A percentile compares a stretch with the other conserved stretches of the same genome.
Evolutionary conservation across 37 sponge, comb jelly and placozoan genomes (phyloP).

Genomic region (Aplysina aerophoba): DNA sequence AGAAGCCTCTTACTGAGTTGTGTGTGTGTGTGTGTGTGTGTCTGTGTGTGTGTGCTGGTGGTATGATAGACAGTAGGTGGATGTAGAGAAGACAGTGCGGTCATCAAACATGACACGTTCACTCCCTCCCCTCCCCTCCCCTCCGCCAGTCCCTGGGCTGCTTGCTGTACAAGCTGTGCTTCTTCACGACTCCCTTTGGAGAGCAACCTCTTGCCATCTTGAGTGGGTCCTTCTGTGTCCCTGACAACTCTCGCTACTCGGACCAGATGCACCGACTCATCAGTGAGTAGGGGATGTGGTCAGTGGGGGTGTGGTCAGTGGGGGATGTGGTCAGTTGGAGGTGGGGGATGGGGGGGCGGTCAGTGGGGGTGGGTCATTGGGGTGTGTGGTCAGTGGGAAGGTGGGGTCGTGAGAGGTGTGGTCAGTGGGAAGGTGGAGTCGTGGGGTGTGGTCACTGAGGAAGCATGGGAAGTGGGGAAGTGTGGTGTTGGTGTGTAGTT

Average conservation of each 20-base stretch:
- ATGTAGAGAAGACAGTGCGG: conserved; percentile 52
- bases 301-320: conserved; percentile 8
- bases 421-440: too few species aligned
- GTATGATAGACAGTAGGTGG: conserved; percentile 58
- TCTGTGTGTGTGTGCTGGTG: too few species aligned
- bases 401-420: too few species aligned
- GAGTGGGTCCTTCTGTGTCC: conserved; percentile 76
- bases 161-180: conserved; percentile 95
- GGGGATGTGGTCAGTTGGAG: conserved; percentile 21
- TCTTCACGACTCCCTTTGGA: conserved; percentile 94
- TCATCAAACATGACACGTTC: conserved; percentile 59
- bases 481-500: not conserved
- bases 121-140: too few species aligned
- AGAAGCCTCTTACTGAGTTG: too few species aligned
- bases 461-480: too few species aligned
- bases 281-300: conserved; percentile 53
- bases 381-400: too few species aligned
- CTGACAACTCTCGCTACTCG: conserved; percentile 73
- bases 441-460: too few species aligned
- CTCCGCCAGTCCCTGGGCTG: conserved; percentile 89
- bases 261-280: conserved; percentile 73
- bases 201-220: conserved; percentile 89
- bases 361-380: too few species aligned
- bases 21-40: too few species aligned
- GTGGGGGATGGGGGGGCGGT: too few species aligned